A percentile compares a stretch with the other conserved stretches of the same genome.
These are phyloP conservation scores for Lophura nycthemera DNA, from an alignment of 2,113 vertebrate species.

Conservation along the genomic window DNA sequence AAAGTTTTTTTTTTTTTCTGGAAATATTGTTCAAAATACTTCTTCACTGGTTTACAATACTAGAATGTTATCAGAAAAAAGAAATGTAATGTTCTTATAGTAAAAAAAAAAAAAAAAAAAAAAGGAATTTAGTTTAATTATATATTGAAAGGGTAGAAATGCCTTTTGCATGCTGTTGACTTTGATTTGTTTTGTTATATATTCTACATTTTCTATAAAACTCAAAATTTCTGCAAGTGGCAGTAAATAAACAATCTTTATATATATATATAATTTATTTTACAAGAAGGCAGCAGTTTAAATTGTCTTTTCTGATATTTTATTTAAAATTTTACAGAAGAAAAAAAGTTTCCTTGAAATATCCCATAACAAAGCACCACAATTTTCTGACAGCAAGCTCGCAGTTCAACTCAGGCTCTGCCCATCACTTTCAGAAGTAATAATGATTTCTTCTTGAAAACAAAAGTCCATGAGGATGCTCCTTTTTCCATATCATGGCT, in stretches of 20 bases:
- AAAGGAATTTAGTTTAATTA: not conserved
- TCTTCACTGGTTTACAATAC: not conserved
- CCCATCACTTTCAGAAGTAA: not conserved
- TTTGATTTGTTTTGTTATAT: not conserved
- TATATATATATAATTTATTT: not conserved
- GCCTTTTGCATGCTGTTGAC: not conserved
- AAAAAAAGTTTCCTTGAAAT: not conserved
- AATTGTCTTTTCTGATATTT: not conserved
- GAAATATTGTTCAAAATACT: not conserved
- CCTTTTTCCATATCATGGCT: not conserved
- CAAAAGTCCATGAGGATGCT: not conserved
- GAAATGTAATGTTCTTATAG: not conserved
- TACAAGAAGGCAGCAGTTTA: not conserved
- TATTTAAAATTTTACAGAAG: not conserved
- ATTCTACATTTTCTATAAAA: not conserved
- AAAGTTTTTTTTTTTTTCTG: not conserved
- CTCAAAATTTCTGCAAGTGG: not conserved
- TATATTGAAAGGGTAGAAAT: not conserved
- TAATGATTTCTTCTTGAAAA: not conserved
- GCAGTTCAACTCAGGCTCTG: not conserved
- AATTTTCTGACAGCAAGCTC: not conserved
- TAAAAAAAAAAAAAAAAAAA: not conserved
- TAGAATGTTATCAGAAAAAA: not conserved
- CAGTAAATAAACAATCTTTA: not conserved
- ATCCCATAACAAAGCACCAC: not conserved